phyloP scores from a whole-genome alignment of 2,113 vertebrate species.

The Pseudopodoces humilis region DNA sequence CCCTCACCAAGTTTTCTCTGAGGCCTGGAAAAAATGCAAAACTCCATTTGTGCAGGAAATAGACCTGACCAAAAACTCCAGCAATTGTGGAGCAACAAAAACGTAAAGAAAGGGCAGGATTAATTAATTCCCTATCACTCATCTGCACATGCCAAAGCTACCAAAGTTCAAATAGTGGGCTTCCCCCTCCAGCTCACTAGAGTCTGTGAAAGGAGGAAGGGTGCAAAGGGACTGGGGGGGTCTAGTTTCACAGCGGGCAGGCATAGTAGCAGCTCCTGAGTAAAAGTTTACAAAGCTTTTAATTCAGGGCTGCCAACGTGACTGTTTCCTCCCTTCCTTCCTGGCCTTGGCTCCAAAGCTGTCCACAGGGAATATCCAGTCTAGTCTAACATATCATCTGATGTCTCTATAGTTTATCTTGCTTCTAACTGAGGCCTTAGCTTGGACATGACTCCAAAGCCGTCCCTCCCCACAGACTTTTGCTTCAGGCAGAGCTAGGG shows the following conservation, averaged over 20 bases:
- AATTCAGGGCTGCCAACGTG: background rate
- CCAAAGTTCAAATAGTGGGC: background rate
- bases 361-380: slow-evolving; percentile 21
- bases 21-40: slow-evolving; percentile 4
- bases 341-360: background rate
- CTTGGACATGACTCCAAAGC: background rate
- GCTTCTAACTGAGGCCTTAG: background rate
- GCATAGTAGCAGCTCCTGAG: background rate
- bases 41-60: slow-evolving; percentile 27
- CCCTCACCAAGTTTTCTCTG: slow-evolving; percentile 29
- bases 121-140: slow-evolving; percentile 12
- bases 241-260: slow-evolving; percentile 44
- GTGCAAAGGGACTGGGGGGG: background rate
- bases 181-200: background rate
- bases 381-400: slow-evolving; percentile 14
- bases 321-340: slow-evolving; percentile 9
- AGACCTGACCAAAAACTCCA: background rate
- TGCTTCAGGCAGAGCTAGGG: background rate
- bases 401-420: slow-evolving; percentile 27
- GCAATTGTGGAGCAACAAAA: slow-evolving; percentile 29
- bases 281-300: slow-evolving; percentile 23
- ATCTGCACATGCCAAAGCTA: background rate
- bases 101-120: background rate
- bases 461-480: background rate
- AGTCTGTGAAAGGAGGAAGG: background rate